Evolutionary conservation across 1,140 invertebrate species (phyloP).

Genomic region (Danaus plexippus): DNA sequence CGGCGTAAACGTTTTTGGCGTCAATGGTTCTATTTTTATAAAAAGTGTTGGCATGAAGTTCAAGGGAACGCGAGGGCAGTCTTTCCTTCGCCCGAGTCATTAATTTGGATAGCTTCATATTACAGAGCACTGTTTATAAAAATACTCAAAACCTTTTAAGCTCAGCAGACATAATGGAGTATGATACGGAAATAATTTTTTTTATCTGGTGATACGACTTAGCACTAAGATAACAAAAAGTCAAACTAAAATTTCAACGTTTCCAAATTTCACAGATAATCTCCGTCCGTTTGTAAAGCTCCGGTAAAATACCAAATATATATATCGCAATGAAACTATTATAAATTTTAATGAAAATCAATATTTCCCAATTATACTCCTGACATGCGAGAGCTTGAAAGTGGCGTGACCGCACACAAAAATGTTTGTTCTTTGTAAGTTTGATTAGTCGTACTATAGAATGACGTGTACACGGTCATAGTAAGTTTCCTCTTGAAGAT

Average conservation of each 20-base stretch:
- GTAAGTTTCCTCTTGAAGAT: too few relatives aligned
- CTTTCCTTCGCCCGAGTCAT: slow-evolving; percentile 14
- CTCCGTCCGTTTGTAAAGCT: slow-evolving; percentile 26
- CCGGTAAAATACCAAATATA: slow-evolving; percentile 9
- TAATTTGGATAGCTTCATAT: slow-evolving; percentile 19
- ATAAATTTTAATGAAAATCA: slow-evolving; percentile 7
- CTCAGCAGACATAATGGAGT: slow-evolving; percentile 7
- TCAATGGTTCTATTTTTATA: slow-evolving; percentile 24
- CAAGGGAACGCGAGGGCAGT: not conserved
- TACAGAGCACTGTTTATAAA: slow-evolving; percentile 27
- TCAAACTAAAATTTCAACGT: slow-evolving; percentile 1
- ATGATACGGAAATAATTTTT: slow-evolving; percentile 14
- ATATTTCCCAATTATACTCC: slow-evolving; percentile 14
- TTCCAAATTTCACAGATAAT: slow-evolving; percentile 21
- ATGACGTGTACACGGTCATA: too few relatives aligned
- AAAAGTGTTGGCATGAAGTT: slow-evolving; percentile 23
- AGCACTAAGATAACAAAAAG: slow-evolving; percentile 5
- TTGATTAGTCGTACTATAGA: too few relatives aligned
- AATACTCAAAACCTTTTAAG: slow-evolving; percentile 19
- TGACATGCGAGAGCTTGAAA: slow-evolving; percentile 6
- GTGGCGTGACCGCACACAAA: slow-evolving; percentile 22
- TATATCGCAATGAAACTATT: too few relatives aligned
- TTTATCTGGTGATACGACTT: slow-evolving; percentile 1
- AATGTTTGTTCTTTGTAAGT: slow-evolving; percentile 6
- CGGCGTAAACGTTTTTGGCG: slow-evolving; percentile 24